These are phyloP conservation scores for Diplazon laetatorius DNA, from an alignment of 2,888 invertebrate genomes.

Conservation along the genomic window DNA sequence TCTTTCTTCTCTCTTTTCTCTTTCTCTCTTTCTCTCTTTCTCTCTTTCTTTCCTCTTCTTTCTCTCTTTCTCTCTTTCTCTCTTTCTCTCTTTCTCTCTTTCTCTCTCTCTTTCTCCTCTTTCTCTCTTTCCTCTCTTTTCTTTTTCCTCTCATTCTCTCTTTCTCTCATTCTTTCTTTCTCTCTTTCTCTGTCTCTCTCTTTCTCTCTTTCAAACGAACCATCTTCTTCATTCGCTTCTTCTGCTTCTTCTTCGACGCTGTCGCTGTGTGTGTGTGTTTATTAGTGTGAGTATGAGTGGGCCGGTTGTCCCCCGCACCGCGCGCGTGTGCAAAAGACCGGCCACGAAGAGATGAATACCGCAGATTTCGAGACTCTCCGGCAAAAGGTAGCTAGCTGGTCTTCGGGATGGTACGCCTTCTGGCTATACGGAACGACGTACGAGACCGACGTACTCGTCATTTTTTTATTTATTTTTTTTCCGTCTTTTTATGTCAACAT, in stretches of 20 bases:
- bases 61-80: conserved; percentile 3
- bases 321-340: conserved; percentile 45
- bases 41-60: neutral
- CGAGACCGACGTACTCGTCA: conserved; percentile 14
- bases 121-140: conserved; percentile 21
- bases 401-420: conserved; percentile 38
- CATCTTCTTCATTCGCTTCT: neutral
- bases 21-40: neutral
- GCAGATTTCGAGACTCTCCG: conserved; percentile 58
- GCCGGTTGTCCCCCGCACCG: conserved; percentile 48
- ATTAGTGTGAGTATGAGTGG: too few species aligned
- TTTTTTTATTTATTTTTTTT: neutral
- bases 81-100: conserved; percentile 27
- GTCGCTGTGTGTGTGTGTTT: neutral
- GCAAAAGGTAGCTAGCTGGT: conserved; percentile 53
- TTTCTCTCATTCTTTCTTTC: conserved; percentile 9
- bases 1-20: conserved; percentile 32
- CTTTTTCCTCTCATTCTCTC: conserved; percentile 16
- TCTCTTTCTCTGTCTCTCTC: neutral
- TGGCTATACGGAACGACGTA: conserved; percentile 34
- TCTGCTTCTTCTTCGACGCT: neutral
- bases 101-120: conserved; percentile 38
- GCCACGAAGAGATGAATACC: conserved; percentile 59
- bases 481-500: too few species aligned
- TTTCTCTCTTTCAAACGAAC: too few species aligned